These are phyloP conservation scores for Nansenia antarctica DNA, from an alignment of 2,113 vertebrate genomes.

Conservation along the genomic window DNA sequence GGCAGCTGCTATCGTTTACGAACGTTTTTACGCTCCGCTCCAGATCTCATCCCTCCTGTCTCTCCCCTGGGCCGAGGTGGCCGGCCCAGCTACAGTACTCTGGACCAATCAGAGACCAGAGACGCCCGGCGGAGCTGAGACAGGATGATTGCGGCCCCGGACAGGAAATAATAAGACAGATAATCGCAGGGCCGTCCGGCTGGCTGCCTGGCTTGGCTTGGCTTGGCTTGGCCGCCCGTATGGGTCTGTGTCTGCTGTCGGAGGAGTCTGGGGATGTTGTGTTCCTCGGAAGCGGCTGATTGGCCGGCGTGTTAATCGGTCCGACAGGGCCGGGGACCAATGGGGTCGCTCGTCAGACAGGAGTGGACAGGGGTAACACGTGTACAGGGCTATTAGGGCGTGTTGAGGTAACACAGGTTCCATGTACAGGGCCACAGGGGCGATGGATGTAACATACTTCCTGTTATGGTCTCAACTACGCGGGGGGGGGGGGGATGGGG, in stretches of 20 bases:
- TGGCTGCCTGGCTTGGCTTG: too few relatives aligned
- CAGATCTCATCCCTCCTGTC: slow-evolving; percentile 41
- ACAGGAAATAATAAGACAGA: slow-evolving; percentile 72
- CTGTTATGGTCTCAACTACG: neutral
- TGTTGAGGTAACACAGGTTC: too few relatives aligned
- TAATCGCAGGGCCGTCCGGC: slow-evolving; percentile 68
- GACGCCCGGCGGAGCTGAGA: slow-evolving; percentile 51
- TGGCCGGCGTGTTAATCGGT: slow-evolving; percentile 55
- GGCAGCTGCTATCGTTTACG: slow-evolving; percentile 65
- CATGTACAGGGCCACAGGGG: too few relatives aligned
- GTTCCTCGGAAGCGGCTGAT: slow-evolving; percentile 47
- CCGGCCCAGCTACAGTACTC: slow-evolving; percentile 58
- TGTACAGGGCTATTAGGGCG: too few relatives aligned
- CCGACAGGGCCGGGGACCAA: slow-evolving; percentile 56
- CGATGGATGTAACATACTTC: neutral
- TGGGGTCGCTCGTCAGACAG: slow-evolving; percentile 44
- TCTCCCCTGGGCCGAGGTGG: slow-evolving; percentile 48
- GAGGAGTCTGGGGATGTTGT: slow-evolving; percentile 34
- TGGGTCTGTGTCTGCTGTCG: too few relatives aligned
- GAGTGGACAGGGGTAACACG: slow-evolving; percentile 35
- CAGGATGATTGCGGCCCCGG: slow-evolving; percentile 69
- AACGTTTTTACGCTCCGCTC: slow-evolving; percentile 42
- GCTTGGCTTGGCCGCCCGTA: too few relatives aligned
- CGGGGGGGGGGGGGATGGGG: too few relatives aligned
- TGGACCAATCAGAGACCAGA: slow-evolving; percentile 63